Conservation (phyloP, 2,113 vertebrate genomes). For the Brienomyrus longianalis region DNA sequence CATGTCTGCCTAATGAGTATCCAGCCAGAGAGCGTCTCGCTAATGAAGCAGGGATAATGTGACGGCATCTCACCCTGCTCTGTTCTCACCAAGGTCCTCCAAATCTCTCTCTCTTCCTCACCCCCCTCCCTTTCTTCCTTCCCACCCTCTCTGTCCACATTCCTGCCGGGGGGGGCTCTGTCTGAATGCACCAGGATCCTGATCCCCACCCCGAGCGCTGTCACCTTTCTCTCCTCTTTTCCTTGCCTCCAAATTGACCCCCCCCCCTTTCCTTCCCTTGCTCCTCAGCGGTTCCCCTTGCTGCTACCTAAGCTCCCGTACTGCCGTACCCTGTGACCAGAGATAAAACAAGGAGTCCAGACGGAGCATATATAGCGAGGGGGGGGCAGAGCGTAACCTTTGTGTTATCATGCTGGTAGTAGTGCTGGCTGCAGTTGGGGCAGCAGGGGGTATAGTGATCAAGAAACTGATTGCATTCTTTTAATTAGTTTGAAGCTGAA, state of each 20-base stretch:
- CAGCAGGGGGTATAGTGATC: not conserved
- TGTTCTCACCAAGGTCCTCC: not conserved
- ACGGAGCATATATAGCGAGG: not conserved
- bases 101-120: not conserved
- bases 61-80: not conserved
- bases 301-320: not conserved
- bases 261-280: not conserved
- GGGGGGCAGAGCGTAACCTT: not conserved
- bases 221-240: not conserved
- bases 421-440: not conserved
- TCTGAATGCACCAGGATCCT: not conserved
- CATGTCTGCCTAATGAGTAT: not conserved
- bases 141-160: not conserved
- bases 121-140: not conserved
- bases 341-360: not conserved
- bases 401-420: not conserved
- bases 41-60: constrained; percentile 22
- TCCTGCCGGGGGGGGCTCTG: not conserved
- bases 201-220: not conserved
- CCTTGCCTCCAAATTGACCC: not conserved
- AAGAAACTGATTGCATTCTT: not conserved
- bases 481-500: not conserved
- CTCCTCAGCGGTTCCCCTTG: not conserved
- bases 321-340: not conserved
- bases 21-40: not conserved